Evolutionary conservation across 2,113 vertebrate genomes (phyloP), one percentile per base, ranked within the genome.

Genomic region (Indicator maculatus): DNA sequence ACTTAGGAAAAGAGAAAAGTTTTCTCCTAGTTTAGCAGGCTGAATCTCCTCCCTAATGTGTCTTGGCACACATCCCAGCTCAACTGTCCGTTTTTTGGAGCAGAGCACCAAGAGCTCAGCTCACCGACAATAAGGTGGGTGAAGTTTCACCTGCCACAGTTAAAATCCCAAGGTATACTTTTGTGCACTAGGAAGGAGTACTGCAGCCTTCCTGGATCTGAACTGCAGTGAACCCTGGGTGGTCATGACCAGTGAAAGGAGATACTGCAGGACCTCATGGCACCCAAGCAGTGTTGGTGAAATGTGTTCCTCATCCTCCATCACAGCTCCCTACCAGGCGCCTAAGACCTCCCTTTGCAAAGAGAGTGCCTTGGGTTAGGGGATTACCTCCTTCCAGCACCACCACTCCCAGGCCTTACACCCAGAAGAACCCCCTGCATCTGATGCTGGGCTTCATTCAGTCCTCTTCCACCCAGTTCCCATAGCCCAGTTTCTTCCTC

Each of bases 1-100:
- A 72, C 28, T 11, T 16, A 5, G 27, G n/a, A 72, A 84, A 53
- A 78, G 1, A 7, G 11, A 8, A 9, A 8, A 5, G 28, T 17
- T 38, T 73, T 69, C 59, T 80, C 39, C 44, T 12, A 23, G 24
- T 33, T 76, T 3, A 33, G 11, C 67, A 90, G 44, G 31, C 19
- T 56, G 80, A 76, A 30, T 16, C 10, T 45, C 36, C 19, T 77
- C 78, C 28, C 72, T 5, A 3, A 60, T 17, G 72, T 1, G 1
- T 8, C 21, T 47, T 53, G 26, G 30, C 0, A 0, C 23, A 16
- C 0, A 2, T 3, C 65, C 39, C n/a, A 87, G 39, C 56, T 26
- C 2, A 0, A 53, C 41, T 53, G 52, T 11, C 45, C 26, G n/a
- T 67, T 16, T 39, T 21, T 20, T 45, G 76, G 9, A 83, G 36